Conservation (phyloP, 2,797 vertebrate species). For the Hypotaenidia philippensis region DNA sequence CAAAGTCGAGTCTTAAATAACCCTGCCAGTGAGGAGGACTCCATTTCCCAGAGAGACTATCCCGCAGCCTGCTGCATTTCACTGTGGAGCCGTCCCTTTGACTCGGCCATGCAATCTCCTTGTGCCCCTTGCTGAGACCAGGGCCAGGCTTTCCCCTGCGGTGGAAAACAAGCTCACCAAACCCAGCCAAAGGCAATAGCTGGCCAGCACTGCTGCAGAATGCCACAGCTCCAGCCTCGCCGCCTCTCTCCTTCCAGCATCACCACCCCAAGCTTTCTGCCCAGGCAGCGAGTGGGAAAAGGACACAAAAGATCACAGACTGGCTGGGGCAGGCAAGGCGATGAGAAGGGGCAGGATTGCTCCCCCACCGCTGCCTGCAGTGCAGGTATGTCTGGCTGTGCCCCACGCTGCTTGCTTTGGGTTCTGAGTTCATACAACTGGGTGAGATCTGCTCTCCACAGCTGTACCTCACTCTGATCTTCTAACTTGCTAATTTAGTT, state of each 20-base stretch:
- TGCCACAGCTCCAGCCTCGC: neutral
- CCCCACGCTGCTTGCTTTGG: neutral
- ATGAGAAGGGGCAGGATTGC: neutral
- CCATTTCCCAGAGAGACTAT: neutral
- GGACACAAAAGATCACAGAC: fast-evolving
- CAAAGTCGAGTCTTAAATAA: slow-evolving; percentile 20
- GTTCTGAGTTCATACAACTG: neutral
- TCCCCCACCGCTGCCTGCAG: fast-evolving
- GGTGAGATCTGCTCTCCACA: neutral
- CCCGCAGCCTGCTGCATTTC: neutral
- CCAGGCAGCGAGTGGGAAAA: fast-evolving
- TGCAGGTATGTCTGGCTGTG: neutral
- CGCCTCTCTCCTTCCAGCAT: neutral
- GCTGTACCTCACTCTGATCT: neutral
- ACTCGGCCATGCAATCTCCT: fast-evolving
- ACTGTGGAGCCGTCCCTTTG: neutral
- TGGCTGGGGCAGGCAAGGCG: fast-evolving
- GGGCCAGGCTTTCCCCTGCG: neutral
- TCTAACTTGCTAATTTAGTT: neutral
- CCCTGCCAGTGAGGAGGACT: neutral
- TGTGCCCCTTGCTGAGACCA: neutral
- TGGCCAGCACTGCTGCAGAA: fast-evolving
- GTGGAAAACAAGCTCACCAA: neutral
- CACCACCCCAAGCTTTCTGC: neutral
- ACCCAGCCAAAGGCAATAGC: neutral